Percentiles rank a stretch among this genome's conserved stretches.
Evolutionary conservation across 2,888 invertebrate genomes (phyloP).

Genomic region (Perizoma affinitatum): DNA sequence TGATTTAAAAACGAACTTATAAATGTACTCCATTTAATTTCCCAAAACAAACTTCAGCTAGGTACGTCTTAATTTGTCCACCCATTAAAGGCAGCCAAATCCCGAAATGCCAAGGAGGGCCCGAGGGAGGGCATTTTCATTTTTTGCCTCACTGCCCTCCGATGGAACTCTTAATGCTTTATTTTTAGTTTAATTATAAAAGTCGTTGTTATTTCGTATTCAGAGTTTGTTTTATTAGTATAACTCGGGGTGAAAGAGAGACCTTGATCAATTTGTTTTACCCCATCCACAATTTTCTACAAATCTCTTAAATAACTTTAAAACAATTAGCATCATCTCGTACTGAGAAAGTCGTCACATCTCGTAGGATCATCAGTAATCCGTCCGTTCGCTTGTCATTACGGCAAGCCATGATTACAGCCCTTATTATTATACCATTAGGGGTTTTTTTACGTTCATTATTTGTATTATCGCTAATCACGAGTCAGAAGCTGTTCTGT

Average conservation of each 20-base stretch:
- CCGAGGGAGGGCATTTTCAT: slow-evolving; percentile 64
- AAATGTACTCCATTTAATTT: slow-evolving; percentile 8
- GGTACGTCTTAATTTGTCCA: slow-evolving; percentile 32
- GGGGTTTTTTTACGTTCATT: slow-evolving; percentile 12
- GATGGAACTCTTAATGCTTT: slow-evolving; percentile 51
- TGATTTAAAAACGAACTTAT: not conserved
- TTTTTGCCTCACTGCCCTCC: slow-evolving; percentile 71
- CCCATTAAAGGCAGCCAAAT: slow-evolving; percentile 30
- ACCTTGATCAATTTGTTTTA: no score
- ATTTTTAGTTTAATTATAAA: slow-evolving; percentile 74
- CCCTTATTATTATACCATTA: slow-evolving; percentile 37
- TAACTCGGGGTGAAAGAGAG: slow-evolving; percentile 1
- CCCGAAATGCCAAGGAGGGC: slow-evolving; percentile 27
- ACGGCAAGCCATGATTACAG: slow-evolving; percentile 17
- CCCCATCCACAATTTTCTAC: no score
- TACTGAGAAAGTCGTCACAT: slow-evolving; percentile 5
- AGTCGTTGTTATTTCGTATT: slow-evolving; percentile 43
- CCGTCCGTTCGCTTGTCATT: slow-evolving; percentile 23
- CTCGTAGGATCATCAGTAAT: slow-evolving; percentile 13
- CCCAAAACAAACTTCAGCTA: slow-evolving; percentile 22
- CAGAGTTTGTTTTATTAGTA: slow-evolving; percentile 22
- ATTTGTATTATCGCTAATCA: slow-evolving; percentile 3
- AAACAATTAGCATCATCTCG: not conserved
- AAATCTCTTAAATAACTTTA: not conserved
- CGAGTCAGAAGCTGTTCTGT: not conserved